Conservation (phyloP, 1,140 invertebrate species). For the Lamellibrachia luymesi region DNA sequence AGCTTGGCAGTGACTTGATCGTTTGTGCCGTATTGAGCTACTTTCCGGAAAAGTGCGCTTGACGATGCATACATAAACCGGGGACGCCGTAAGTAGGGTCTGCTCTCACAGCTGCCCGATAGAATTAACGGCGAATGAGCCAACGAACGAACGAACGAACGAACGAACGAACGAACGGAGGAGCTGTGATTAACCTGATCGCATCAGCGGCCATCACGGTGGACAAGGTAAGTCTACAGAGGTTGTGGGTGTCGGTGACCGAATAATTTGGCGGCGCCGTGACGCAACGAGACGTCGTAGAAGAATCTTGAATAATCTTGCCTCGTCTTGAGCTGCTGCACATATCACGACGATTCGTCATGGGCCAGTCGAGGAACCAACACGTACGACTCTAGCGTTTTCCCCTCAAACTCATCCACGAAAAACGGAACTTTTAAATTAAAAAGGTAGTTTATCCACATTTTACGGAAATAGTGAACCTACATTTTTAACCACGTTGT, state of each 20-base stretch:
- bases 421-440: no score
- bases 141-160: not conserved
- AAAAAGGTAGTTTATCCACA: no score
- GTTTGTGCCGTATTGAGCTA: not conserved
- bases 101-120: not conserved
- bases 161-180: not conserved
- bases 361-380: no score
- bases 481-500: no score
- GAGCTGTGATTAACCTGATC: not conserved
- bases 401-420: no score
- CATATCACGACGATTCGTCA: no score
- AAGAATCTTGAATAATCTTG: no score
- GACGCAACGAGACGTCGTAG: no score
- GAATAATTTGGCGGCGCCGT: not conserved
- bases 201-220: not conserved
- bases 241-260: not conserved
- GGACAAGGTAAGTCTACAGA: not conserved
- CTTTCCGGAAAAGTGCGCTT: not conserved
- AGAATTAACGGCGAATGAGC: not conserved
- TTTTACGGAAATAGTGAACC: no score
- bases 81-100: not conserved
- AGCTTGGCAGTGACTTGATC: not conserved
- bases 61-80: not conserved
- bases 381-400: no score
- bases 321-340: no score